Base-by-base conservation (phyloP, 2,797 vertebrate species). In the Heteromormyrus szaboi region DNA sequence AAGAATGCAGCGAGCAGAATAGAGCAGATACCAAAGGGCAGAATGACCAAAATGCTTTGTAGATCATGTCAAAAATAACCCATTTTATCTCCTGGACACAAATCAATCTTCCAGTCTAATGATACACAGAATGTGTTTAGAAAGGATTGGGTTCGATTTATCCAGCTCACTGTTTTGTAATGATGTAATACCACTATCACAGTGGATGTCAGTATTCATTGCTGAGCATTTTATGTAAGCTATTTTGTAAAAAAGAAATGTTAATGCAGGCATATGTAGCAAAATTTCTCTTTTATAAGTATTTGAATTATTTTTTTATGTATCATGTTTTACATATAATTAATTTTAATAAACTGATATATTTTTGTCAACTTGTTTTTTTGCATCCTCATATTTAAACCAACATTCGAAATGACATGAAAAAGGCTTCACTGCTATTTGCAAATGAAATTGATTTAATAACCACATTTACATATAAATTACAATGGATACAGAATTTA, bases 251-350 rank as follows among this genome's bases (percentile, higher is more conserved):
- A 62, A 25, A 59, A 54, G 3, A 56, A 59, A 59, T n/a, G 19
- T 79, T 81, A 90, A 53, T 92, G 91, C 92, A 92, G 89, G 91
- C 62, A 88, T 17, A 88, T 93, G 93, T 94, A 94, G 93, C 92
- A 93, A 88, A 86, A 89, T 90, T 76, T 88, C 17, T 81, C 17
- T 46, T 81, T 81, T 81, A 81, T 81, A 81, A 81, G 19, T 81
- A 81, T 81, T 81, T 33, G 7, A 81, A 81, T 81, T 3, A 76
- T 76, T 85, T 25, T 85, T 56, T 84, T 86, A 85, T 93, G 90
- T 68, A 29, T 72, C 17, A 19, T 85, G n/a, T 89, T 54, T 85
- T 88, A 22, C 89, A 89, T 89, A 37, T 50, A 37, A 62, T 89
- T 22, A 53, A 87, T 68, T 33, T 86, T n/a, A 68, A 86, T 89